Percentiles rank a stretch among this genome's conserved stretches.
These are phyloP conservation scores for Dreissena polymorpha DNA, from an alignment of 1,140 invertebrate genomes.

Conservation along the genomic window DNA sequence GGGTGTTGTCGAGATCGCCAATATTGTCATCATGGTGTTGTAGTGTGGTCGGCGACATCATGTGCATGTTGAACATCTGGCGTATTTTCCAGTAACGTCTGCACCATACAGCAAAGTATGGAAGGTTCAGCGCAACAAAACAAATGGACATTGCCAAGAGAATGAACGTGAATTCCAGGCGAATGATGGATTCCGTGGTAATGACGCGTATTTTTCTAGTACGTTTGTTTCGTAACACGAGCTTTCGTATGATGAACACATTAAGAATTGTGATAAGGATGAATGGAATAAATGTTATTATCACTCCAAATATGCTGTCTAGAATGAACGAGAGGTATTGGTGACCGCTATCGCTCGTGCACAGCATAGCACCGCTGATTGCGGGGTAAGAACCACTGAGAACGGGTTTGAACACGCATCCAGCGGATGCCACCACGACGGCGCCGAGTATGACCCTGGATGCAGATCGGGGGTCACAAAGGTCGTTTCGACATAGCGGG, in stretches of 20 bases:
- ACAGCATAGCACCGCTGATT: conserved; percentile 39
- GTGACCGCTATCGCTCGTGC: conserved; percentile 60
- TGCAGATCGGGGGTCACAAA: conserved; percentile 48
- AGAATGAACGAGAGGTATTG: conserved; percentile 66
- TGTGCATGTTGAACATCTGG: conserved; percentile 5
- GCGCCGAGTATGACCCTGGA: too few relatives aligned
- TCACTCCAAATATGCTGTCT: conserved; percentile 70
- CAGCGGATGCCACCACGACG: conserved; percentile 43
- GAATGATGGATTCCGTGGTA: conserved; percentile 63
- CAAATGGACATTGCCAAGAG: conserved; percentile 66
- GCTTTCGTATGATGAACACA: conserved; percentile 67
- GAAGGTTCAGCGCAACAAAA: conserved; percentile 66
- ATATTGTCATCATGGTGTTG: conserved; percentile 10
- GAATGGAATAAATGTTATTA: conserved; percentile 71
- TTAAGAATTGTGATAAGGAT: conserved; percentile 69
- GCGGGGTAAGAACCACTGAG: conserved; percentile 51
- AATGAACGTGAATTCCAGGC: conserved; percentile 67
- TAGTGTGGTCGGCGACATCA: neutral
- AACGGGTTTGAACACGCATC: conserved; percentile 57
- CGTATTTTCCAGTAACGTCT: conserved; percentile 43
- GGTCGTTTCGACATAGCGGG: conserved; percentile 77
- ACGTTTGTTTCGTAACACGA: conserved; percentile 53
- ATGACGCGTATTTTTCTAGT: conserved; percentile 50
- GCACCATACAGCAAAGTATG: conserved; percentile 69
- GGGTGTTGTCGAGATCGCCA: conserved; percentile 19